Evolutionary conservation across 2,888 invertebrate genomes (phyloP).

Genomic region (Acrocera orbiculus): DNA sequence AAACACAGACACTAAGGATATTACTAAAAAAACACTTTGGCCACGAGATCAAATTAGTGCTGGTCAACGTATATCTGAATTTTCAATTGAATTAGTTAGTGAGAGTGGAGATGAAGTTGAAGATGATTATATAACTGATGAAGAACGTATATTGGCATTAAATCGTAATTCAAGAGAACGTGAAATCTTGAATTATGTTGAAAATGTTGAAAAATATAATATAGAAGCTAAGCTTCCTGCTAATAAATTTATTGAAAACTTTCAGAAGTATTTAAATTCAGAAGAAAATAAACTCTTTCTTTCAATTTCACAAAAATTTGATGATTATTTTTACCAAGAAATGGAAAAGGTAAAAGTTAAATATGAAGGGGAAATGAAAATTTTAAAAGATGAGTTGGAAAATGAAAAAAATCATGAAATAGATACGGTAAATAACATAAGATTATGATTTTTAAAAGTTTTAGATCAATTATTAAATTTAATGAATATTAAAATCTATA

Average conservation of each 20-base stretch:
- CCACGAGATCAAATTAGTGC: slow-evolving; percentile 23
- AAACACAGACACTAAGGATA: slow-evolving; percentile 31
- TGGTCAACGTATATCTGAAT: slow-evolving; percentile 29
- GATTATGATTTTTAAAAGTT: too few species aligned
- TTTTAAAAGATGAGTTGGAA: slow-evolving; percentile 30
- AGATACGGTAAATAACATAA: too few species aligned
- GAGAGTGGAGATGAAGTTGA: slow-evolving; percentile 30
- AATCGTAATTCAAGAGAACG: slow-evolving; percentile 23
- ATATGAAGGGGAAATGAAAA: slow-evolving; percentile 23
- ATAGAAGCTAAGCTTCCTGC: slow-evolving; percentile 11
- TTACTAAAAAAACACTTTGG: slow-evolving; percentile 22
- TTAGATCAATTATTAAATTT: too few species aligned
- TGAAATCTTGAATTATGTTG: slow-evolving; percentile 9
- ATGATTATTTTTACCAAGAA: slow-evolving; percentile 38
- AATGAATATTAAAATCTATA: too few species aligned
- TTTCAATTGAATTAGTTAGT: slow-evolving; percentile 30
- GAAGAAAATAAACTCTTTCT: slow-evolving; percentile 28
- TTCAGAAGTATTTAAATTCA: slow-evolving; percentile 24
- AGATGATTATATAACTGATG: slow-evolving; percentile 23
- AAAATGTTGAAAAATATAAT: neutral
- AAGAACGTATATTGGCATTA: slow-evolving; percentile 21
- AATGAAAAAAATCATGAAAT: slow-evolving; percentile 40
- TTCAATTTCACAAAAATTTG: slow-evolving; percentile 37
- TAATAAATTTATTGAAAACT: slow-evolving; percentile 29
- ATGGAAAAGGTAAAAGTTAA: slow-evolving; percentile 32